Evolutionary conservation across 2,888 invertebrate species (phyloP).

Genomic region (Nemoura dubitans): DNA sequence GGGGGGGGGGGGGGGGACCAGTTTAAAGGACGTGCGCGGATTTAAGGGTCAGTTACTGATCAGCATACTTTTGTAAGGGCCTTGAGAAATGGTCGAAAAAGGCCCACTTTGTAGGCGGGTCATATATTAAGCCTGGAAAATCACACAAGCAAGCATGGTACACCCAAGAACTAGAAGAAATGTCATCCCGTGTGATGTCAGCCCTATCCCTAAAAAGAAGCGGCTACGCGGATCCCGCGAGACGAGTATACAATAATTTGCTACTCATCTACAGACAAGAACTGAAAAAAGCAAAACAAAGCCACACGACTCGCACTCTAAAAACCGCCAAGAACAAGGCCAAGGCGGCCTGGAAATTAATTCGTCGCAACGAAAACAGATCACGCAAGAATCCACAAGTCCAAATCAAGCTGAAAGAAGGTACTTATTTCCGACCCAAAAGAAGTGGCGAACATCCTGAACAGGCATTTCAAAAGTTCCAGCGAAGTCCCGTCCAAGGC

Average conservation of each 20-base stretch:
- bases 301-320: neutral
- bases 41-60: too few species aligned
- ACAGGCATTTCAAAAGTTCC: neutral
- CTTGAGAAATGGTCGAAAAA: too few species aligned
- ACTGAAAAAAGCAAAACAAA: conserved; percentile 7
- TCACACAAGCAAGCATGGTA: neutral
- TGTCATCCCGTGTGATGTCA: neutral
- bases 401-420: neutral
- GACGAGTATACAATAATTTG: neutral
- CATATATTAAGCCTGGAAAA: neutral
- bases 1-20: too few species aligned
- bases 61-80: too few species aligned
- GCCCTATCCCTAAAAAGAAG: neutral
- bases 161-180: neutral
- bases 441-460: neutral
- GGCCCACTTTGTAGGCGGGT: too few species aligned
- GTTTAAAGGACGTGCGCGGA: too few species aligned
- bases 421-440: neutral
- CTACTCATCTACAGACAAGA: neutral
- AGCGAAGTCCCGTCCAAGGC: neutral
- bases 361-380: neutral
- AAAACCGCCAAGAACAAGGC: neutral
- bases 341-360: neutral
- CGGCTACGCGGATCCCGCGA: neutral
- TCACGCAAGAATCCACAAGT: neutral